Percentiles rank a stretch among this genome's conserved stretches.
Conservation (phyloP, 2,113 vertebrate genomes). For the Ageneiosus marmoratus region DNA sequence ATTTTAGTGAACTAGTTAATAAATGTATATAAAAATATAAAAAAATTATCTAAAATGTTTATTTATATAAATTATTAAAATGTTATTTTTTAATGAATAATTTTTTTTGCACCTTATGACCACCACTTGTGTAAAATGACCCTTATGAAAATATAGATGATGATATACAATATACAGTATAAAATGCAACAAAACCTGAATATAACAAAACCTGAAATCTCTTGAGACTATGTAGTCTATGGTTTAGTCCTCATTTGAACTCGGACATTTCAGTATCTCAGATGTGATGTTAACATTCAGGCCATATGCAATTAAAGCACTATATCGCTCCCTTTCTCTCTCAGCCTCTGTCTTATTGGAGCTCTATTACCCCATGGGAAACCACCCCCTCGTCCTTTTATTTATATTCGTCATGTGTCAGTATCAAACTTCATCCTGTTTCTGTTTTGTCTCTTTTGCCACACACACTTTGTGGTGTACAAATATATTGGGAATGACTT, state of each 20-base stretch:
- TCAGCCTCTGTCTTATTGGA: background rate
- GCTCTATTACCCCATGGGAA: conserved; percentile 16
- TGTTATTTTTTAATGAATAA: background rate
- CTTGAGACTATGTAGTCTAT: background rate
- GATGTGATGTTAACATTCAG: background rate
- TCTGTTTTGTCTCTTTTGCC: background rate
- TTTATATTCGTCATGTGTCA: background rate
- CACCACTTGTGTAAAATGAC: background rate
- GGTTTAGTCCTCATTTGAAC: background rate
- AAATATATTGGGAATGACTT: conserved; percentile 12
- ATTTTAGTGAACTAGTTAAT: background rate
- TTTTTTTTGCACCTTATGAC: background rate
- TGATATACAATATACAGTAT: background rate
- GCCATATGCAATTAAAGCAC: background rate
- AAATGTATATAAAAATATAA: no score
- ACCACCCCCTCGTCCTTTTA: background rate
- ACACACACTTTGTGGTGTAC: background rate
- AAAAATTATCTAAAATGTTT: no score
- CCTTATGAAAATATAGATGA: background rate
- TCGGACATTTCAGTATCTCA: background rate
- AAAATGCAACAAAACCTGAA: no score
- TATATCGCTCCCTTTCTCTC: background rate
- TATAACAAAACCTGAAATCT: background rate
- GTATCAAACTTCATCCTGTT: conserved; percentile 44
- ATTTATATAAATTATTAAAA: no score